A percentile compares a stretch with the other conserved stretches of the same genome.
These are phyloP conservation scores for Jaculus jaculus DNA, from an alignment of 2,113 vertebrate species.

Conservation along the genomic window DNA sequence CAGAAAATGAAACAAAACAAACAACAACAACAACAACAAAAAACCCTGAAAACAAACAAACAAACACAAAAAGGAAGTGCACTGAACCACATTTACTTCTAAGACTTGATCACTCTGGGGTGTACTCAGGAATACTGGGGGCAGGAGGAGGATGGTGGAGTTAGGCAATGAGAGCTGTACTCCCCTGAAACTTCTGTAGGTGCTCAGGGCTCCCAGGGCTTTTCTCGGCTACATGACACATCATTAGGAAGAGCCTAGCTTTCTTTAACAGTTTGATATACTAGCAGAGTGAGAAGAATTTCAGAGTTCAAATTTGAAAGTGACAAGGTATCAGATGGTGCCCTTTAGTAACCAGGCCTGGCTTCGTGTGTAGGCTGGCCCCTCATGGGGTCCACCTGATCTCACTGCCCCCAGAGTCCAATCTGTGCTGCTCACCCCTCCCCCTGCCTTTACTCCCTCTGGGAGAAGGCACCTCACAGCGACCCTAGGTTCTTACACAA, in stretches of 20 bases:
- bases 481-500: background rate
- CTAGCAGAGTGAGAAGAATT: background rate
- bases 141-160: too few relatives aligned
- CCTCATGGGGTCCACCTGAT: background rate
- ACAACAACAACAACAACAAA: too few relatives aligned
- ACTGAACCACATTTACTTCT: background rate
- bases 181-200: background rate
- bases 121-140: background rate
- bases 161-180: background rate
- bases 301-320: background rate
- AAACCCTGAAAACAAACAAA: too few relatives aligned
- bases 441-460: too few relatives aligned
- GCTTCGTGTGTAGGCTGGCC: background rate
- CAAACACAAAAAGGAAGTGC: background rate
- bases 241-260: too few relatives aligned
- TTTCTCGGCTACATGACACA: background rate
- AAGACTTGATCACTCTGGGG: background rate
- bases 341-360: background rate
- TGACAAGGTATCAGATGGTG: background rate
- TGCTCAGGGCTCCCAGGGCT: background rate
- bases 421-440: background rate
- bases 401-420: background rate
- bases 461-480: background rate
- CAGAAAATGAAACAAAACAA: too few relatives aligned
- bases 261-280: background rate